Conservation (phyloP, 2,113 vertebrate genomes). For the Thalassarche chlororhynchos region DNA sequence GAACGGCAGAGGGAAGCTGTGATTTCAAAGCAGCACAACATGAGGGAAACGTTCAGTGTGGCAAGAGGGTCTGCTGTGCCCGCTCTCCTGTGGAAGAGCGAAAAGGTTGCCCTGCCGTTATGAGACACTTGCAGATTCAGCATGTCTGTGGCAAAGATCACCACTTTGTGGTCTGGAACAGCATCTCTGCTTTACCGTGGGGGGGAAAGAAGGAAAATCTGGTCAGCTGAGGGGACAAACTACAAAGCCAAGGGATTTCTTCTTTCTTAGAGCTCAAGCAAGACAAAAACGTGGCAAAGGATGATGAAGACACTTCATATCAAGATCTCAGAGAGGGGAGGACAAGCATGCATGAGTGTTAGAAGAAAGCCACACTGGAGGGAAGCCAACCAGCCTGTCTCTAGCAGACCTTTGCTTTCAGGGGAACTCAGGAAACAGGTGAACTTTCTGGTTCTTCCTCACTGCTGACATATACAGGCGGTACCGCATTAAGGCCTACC, state of each 20-base stretch:
- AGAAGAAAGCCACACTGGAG: background rate
- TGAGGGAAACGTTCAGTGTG: background rate
- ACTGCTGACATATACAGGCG: background rate
- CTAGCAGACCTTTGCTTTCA: background rate
- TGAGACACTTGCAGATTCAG: background rate
- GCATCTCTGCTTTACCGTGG: background rate
- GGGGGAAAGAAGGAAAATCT: background rate
- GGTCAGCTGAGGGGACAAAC: background rate
- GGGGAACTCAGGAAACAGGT: background rate
- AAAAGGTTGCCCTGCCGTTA: accelerated
- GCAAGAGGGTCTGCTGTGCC: background rate
- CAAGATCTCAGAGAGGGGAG: background rate
- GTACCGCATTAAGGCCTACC: accelerated
- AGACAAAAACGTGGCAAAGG: background rate
- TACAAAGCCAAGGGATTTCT: background rate
- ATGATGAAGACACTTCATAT: background rate
- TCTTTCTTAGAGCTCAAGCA: background rate
- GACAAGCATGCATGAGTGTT: accelerated
- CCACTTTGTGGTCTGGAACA: background rate
- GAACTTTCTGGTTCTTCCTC: background rate
- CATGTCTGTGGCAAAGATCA: background rate
- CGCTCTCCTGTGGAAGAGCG: background rate
- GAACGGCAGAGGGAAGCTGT: background rate
- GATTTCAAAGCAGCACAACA: background rate
- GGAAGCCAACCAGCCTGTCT: background rate